Percentiles rank a stretch among this genome's conserved stretches.
Conservation (phyloP, 2,113 vertebrate genomes). For the Pseudopipra pipra region DNA sequence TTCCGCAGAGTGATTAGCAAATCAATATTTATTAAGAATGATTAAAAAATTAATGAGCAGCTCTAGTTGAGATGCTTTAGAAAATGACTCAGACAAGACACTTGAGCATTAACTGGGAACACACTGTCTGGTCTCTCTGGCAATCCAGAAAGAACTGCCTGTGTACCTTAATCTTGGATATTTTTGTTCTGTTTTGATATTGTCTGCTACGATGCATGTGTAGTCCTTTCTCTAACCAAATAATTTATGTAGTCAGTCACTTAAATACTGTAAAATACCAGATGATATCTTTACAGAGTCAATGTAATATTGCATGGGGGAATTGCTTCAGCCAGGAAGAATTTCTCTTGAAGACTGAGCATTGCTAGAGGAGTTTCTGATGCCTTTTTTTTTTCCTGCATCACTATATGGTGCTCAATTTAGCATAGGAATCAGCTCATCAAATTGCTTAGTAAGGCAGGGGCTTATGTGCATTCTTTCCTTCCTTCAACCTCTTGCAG, state of each 20-base stretch:
- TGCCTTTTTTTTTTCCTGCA: not conserved
- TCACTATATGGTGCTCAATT: not conserved
- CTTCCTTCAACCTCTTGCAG: not conserved
- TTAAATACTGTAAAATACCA: not conserved
- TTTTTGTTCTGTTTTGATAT: not conserved
- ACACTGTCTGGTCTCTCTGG: not conserved
- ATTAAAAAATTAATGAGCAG: not conserved
- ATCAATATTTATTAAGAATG: conserved; percentile 1
- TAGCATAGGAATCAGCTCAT: not conserved
- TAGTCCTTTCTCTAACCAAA: not conserved
- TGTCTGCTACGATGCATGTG: not conserved
- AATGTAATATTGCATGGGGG: not conserved
- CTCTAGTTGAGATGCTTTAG: not conserved
- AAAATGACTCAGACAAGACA: not conserved
- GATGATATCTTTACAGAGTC: not conserved
- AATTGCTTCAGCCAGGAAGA: not conserved
- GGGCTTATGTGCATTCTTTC: not conserved
- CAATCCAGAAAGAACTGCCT: not conserved
- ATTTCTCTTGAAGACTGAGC: not conserved
- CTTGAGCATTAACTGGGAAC: not conserved
- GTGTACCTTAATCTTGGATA: not conserved
- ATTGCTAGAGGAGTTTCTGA: not conserved
- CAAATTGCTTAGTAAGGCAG: not conserved
- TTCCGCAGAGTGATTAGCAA: not conserved
- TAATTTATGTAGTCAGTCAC: not conserved